Conservation (phyloP, 2,888 invertebrate genomes). For the Biston betularia region DNA sequence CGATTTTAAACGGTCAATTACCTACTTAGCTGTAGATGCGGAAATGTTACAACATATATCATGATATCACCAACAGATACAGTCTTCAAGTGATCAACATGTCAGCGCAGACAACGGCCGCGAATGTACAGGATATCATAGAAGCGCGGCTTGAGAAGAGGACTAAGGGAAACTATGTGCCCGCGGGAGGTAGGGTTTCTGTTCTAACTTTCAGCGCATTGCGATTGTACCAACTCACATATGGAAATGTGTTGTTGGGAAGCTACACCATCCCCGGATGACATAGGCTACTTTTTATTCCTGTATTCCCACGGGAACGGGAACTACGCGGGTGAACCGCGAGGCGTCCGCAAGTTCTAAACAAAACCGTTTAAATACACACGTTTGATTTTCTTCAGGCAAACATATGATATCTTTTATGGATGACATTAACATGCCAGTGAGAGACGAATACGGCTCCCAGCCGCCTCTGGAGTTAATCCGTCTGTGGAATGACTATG, state of each 20-base stretch:
- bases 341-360: no score
- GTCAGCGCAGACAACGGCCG: constrained; percentile 95
- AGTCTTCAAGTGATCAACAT: constrained; percentile 92
- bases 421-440: constrained; percentile 98
- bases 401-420: constrained; percentile 94
- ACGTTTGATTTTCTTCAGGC: constrained; percentile 53
- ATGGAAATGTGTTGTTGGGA: neutral
- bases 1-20: no score
- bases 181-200: constrained; percentile 86
- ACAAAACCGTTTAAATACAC: no score
- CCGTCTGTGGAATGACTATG: constrained; percentile 94
- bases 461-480: constrained; percentile 95
- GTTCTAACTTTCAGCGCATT: neutral
- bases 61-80: constrained; percentile 59
- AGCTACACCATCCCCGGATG: no score
- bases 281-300: no score
- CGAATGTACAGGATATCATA: constrained; percentile 93
- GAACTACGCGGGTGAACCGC: no score
- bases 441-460: constrained; percentile 94
- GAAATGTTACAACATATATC: no score
- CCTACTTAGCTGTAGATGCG: no score
- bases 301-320: no score
- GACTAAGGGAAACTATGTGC: constrained; percentile 93
- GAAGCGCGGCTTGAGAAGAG: constrained; percentile 95
- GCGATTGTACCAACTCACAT: neutral